Evolutionary conservation across 2,113 vertebrate genomes (phyloP).

Genomic region (Polyodon spathula): DNA sequence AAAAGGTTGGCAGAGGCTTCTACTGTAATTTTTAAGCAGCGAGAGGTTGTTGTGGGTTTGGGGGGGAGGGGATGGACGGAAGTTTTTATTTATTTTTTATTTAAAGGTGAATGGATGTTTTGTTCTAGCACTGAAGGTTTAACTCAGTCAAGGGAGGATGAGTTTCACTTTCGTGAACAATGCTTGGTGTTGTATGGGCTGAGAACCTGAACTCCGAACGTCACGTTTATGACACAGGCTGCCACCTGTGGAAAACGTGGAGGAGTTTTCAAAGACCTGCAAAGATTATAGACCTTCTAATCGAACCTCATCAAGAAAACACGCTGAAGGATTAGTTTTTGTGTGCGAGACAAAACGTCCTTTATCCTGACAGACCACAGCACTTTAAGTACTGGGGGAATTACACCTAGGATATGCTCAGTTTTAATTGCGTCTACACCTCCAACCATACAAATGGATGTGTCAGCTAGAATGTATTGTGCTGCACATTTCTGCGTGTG

Average conservation of each 20-base stretch:
- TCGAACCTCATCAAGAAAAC: slow-evolving; percentile 53
- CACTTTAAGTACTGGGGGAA: slow-evolving; percentile 15
- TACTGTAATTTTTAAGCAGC: slow-evolving; percentile 1
- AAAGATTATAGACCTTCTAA: slow-evolving; percentile 37
- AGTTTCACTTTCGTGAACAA: background rate
- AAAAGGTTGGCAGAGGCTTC: slow-evolving; percentile 1
- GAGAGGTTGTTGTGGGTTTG: background rate
- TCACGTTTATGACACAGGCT: background rate
- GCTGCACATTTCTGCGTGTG: slow-evolving; percentile 38
- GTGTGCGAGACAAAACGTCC: slow-evolving; percentile 50
- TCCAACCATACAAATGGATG: slow-evolving; percentile 23
- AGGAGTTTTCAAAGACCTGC: slow-evolving; percentile 11
- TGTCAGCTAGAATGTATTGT: slow-evolving; percentile 19
- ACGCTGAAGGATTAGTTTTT: slow-evolving; percentile 41
- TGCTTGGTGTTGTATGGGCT: background rate
- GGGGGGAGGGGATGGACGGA: background rate
- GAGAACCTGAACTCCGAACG: background rate
- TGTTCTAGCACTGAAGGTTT: background rate
- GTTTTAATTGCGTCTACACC: slow-evolving; percentile 45
- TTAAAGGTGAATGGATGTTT: slow-evolving; percentile 1
- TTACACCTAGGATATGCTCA: slow-evolving; percentile 44
- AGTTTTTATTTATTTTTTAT: background rate
- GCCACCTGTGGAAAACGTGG: background rate
- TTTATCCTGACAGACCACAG: slow-evolving; percentile 43
- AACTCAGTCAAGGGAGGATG: background rate